phyloP scores from a whole-genome alignment of 2,113 vertebrate genomes.

The Prunella fulvescens region DNA sequence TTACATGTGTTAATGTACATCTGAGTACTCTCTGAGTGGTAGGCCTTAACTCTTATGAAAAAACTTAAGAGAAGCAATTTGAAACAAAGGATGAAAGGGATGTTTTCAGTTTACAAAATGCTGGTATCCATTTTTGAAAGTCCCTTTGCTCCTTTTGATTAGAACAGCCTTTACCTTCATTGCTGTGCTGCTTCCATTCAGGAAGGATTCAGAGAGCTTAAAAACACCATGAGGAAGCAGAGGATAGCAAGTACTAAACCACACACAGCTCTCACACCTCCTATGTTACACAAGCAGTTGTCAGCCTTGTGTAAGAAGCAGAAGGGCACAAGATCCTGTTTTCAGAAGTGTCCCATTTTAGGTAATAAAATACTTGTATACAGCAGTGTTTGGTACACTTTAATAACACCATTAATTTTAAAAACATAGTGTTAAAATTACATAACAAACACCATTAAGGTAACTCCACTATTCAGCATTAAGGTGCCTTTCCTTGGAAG shows the following conservation, averaged over 20 bases:
- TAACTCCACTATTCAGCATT: background rate
- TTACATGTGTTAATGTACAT: background rate
- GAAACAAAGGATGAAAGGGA: background rate
- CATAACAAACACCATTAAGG: background rate
- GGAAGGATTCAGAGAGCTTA: background rate
- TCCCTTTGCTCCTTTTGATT: background rate
- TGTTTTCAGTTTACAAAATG: background rate
- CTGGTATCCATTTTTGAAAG: background rate
- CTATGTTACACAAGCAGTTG: background rate
- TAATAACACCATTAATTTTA: background rate
- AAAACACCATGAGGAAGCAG: background rate
- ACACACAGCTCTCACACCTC: background rate
- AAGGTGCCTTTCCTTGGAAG: background rate
- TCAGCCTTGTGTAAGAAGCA: background rate
- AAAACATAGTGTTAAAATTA: background rate
- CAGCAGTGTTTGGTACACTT: background rate
- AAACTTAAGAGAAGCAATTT: background rate
- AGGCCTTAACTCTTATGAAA: background rate
- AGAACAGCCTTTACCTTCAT: background rate
- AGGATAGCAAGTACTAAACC: background rate
- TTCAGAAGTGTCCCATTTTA: background rate
- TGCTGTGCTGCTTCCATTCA: background rate
- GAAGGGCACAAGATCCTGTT: background rate
- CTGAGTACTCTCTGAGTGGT: background rate
- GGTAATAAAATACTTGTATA: background rate